Evolutionary conservation across 2,888 invertebrate species (phyloP), one percentile per base, ranked within the genome.

Genomic region (Mesopsocus fuscifrons): DNA sequence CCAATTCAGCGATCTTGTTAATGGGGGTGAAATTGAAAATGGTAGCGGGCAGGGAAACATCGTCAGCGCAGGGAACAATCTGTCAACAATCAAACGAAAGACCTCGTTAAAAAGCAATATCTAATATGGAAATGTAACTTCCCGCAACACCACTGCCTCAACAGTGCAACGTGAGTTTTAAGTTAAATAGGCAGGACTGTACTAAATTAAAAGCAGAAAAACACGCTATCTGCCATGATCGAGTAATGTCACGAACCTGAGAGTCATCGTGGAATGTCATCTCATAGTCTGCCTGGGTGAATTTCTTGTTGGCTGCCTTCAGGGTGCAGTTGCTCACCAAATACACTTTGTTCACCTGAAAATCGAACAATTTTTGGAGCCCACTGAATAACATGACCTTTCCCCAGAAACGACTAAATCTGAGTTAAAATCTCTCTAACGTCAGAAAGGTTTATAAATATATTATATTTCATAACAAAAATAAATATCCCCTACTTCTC

Each of bases 281-380:
- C 60, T 99, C 98, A 55, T 95, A 98, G 57, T 97, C 95, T 57
- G 95, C 91, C 50, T 84, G 83, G 23, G 72, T 70, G 59, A 71
- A 98, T 55, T 84, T 79, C 57, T 91, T 94, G 61, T 98, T 95
- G 0, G 97, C 95, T 2, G 84, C 73, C 59, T 95, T 95, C n/a
- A 97, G 61, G 35, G 68, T 66, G 48, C 83, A 85, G 47, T 78
- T 77, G 35, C 81, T 80, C 47, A 98, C 75, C 57, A 74, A 89
- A 59, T 91, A 98, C 1, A 94, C 74, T 60, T 80, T 78, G 52
- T 82, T 79, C 1, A 73, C 67, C 78, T 82, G 54, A 17, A 57
- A 55, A 44, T 43, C 43, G 46, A 38, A 44, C 2, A 23, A 44
- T 20, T 44, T n/a, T n/a, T n/a, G n/a, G n/a, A n/a, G n/a, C n/a